These are phyloP conservation scores for Hestina assimilis DNA, from an alignment of 1,140 invertebrate genomes.

Conservation along the genomic window DNA sequence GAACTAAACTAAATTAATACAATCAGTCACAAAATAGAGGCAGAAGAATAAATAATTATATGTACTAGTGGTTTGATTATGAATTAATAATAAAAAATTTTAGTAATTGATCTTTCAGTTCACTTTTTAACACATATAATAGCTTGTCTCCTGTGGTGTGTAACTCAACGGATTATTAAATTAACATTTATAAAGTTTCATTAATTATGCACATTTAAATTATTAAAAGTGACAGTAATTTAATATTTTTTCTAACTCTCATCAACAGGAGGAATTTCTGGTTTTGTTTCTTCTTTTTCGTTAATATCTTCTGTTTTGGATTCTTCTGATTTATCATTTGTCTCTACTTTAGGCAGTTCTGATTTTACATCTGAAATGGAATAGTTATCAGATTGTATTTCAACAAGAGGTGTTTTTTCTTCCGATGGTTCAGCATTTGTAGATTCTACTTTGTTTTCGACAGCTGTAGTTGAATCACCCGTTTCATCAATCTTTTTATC, in stretches of 20 bases:
- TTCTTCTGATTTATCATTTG: constrained; percentile 25
- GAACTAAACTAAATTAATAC: no score
- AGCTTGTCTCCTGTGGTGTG: no score
- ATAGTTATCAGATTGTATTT: constrained; percentile 61
- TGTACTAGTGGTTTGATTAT: no score
- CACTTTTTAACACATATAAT: no score
- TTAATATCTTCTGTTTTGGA: constrained; percentile 24
- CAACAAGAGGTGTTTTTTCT: constrained; percentile 17
- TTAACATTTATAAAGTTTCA: no score
- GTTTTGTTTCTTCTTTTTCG: constrained; percentile 23
- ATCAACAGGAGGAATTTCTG: not conserved
- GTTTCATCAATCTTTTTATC: constrained; percentile 34
- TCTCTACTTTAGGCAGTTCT: constrained; percentile 42
- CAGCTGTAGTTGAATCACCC: constrained; percentile 23
- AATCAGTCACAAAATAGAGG: no score
- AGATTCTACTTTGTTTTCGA: constrained; percentile 14
- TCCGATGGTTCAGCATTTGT: constrained; percentile 23
- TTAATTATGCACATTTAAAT: no score
- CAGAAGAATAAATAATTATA: no score
- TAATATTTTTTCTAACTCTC: not conserved
- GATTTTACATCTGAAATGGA: constrained; percentile 70
- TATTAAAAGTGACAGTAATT: no score
- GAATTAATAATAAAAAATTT: no score
- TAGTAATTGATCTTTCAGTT: no score
- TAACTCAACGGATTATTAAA: no score